Base-by-base conservation (phyloP, 2,113 vertebrate species). In the Strix aluco region DNA sequence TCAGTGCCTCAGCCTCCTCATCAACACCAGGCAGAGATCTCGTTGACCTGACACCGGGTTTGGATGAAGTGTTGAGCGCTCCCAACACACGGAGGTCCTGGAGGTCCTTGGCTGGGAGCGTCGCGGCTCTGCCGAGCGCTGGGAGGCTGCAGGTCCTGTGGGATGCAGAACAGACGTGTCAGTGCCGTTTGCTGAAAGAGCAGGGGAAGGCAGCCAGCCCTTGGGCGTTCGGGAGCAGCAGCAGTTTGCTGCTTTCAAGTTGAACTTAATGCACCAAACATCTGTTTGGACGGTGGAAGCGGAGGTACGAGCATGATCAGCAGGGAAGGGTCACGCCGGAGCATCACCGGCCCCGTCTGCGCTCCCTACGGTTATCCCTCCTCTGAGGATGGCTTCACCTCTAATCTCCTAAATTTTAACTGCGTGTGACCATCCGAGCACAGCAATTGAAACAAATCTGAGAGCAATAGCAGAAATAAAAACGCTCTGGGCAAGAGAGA, bases 71-170 rank as follows among this genome's bases (percentile, higher is more conserved):
- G 0, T 3, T 10, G 79, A 25, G 73, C 3, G 1, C 44, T 95
- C 40, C 54, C 7, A 0, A 16, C 6, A 0, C 20, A 0, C 5
- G 34, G 32, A 77, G 17, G 18, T 34, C 58, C 89, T 52, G 61
- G 49, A 67, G 75, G 27, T 40, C 52, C 70, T 72, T 0, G 1
- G 10, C 54, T 20, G 59, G 79, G 54, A 40, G 63, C 21, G 0
- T 16, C 0, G 1, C 0, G 21, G 67, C 82, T 89, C 81, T 66
- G 70, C 58, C n/a, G 3, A 13, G 72, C 12, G 1, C 65, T 0
- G 4, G 34, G 71, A 26, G 47, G 38, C 89, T 26, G 74, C 49
- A 2, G 69, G 9, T 95, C 70, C 92, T 5, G 15, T 1, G 92
- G 86, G 72, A 36, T 15, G 32, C 13, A 5, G 82, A 36, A 58